Evolutionary conservation across 1,140 invertebrate genomes (phyloP).

Genomic region (Ceratina australensis): DNA sequence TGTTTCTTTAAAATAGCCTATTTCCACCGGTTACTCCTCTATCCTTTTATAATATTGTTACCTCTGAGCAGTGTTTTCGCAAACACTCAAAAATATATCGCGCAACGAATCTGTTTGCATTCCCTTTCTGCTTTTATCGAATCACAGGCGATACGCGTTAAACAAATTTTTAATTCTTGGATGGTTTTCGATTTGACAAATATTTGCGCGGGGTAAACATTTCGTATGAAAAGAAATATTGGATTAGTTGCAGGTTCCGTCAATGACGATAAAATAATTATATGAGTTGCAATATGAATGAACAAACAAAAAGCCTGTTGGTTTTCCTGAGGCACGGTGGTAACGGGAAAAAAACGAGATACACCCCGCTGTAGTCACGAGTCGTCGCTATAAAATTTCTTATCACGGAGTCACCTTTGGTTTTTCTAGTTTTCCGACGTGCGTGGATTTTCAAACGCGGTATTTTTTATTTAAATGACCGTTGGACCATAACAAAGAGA

Average conservation of each 20-base stretch:
- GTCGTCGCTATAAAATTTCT: constrained; percentile 14
- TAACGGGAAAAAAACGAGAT: not conserved
- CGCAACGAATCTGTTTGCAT: no score
- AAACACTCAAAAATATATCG: no score
- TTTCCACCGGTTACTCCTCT: not conserved
- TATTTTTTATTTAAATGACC: constrained; percentile 33
- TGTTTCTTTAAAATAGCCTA: no score
- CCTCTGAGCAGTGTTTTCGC: no score
- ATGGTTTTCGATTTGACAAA: not conserved
- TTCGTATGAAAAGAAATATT: no score
- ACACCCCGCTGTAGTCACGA: not conserved
- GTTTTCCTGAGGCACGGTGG: not conserved
- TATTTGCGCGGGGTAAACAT: no score
- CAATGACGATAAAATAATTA: no score
- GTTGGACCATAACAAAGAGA: not conserved
- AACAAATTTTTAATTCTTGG: not conserved
- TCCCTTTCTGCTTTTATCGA: no score
- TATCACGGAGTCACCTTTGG: constrained; percentile 12
- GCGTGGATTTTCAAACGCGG: not conserved
- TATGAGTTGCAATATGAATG: no score
- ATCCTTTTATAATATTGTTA: not conserved
- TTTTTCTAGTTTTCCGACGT: constrained; percentile 8
- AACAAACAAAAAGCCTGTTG: not conserved
- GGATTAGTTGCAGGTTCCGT: no score
- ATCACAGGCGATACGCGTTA: not conserved